Evolutionary conservation across 2,888 invertebrate species (phyloP).

Genomic region (Pilophorus perplexus): DNA sequence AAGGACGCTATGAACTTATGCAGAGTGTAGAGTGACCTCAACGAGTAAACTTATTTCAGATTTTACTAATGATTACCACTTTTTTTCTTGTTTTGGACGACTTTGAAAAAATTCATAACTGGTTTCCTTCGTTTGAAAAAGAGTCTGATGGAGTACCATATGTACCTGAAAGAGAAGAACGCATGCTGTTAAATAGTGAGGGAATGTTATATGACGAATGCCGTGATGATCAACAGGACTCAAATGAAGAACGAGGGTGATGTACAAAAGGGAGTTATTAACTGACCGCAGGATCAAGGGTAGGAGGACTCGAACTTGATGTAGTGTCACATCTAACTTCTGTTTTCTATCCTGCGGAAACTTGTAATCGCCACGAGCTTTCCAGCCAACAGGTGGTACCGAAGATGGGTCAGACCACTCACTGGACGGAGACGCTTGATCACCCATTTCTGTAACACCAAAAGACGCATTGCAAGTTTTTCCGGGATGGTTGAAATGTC

Average conservation of each 20-base stretch:
- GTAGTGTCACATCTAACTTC: constrained; percentile 2
- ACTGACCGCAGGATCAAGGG: constrained; percentile 26
- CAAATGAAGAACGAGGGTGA: no score
- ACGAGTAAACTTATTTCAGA: neutral
- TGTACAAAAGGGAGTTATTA: no score
- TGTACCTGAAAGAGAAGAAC: constrained; percentile 67
- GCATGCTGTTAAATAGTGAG: neutral
- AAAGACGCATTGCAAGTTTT: no score
- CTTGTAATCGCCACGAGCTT: constrained; percentile 7
- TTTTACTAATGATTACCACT: constrained; percentile 33
- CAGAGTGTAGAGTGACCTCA: no score
- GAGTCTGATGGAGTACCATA: constrained; percentile 62
- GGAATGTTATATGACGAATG: neutral
- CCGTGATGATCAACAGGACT: no score
- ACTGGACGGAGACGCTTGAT: no score
- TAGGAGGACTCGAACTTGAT: constrained; percentile 20
- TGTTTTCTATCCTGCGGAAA: constrained; percentile 28
- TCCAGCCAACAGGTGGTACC: constrained; percentile 20
- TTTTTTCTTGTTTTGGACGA: constrained; percentile 31
- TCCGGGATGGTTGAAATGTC: no score
- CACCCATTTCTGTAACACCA: neutral
- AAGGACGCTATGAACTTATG: no score
- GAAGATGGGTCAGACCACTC: neutral
- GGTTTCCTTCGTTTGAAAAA: constrained; percentile 51
- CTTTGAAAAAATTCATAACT: constrained; percentile 44